Evolutionary conservation across 2,797 vertebrate genomes (phyloP).

Genomic region (Falco berigora): DNA sequence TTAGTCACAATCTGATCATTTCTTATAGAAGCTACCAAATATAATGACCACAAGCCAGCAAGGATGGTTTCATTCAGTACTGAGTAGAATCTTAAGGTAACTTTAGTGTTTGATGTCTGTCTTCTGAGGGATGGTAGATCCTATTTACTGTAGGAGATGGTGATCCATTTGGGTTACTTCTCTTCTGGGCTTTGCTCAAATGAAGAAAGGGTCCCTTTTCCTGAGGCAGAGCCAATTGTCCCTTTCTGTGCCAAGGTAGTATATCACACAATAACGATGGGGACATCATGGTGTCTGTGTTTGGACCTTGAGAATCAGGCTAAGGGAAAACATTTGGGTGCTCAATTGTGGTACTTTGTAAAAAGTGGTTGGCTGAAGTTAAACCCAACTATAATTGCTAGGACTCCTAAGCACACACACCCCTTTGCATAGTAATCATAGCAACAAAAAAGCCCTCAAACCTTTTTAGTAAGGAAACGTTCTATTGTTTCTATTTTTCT

Average conservation of each 20-base stretch:
- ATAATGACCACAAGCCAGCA: not conserved
- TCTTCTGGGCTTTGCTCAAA: not conserved
- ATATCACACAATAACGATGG: not conserved
- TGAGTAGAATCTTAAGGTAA: not conserved
- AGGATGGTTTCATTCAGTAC: not conserved
- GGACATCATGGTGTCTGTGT: too few species aligned
- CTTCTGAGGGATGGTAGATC: not conserved
- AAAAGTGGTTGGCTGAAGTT: not conserved
- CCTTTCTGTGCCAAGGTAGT: not conserved
- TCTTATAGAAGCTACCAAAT: not conserved
- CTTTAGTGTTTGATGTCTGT: not conserved
- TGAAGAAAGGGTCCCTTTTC: not conserved
- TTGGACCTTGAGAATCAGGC: not conserved
- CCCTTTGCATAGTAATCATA: not conserved
- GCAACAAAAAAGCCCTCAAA: not conserved
- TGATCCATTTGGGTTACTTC: not conserved
- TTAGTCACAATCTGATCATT: not conserved
- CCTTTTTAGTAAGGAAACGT: constrained; percentile 16
- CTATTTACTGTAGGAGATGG: not conserved
- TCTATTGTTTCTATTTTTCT: constrained; percentile 16
- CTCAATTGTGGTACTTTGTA: not conserved
- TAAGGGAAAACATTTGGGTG: not conserved
- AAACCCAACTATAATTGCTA: not conserved
- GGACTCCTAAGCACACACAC: not conserved
- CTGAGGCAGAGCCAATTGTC: not conserved